Evolutionary conservation across 2,113 vertebrate genomes (phyloP).

Genomic region (Camelus bactrianus): DNA sequence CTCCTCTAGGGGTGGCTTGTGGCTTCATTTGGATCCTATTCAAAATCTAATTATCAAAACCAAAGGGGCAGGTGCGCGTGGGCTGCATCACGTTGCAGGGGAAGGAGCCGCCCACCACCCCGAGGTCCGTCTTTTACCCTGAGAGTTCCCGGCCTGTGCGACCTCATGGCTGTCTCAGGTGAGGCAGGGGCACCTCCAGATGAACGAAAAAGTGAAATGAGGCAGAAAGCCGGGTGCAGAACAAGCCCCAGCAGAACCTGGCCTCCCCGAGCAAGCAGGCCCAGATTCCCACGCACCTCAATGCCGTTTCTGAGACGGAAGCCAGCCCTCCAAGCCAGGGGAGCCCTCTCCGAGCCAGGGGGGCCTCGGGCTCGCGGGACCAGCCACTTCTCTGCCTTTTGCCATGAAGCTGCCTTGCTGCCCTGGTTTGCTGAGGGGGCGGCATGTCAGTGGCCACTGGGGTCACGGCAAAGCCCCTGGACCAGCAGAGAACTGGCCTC

Average conservation of each 20-base stretch:
- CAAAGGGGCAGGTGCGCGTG: neutral
- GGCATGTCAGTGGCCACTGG: neutral
- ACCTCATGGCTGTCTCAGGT: neutral
- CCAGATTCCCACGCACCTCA: fast-evolving
- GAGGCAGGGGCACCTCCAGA: too few species aligned
- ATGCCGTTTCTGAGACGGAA: neutral
- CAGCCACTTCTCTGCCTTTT: neutral
- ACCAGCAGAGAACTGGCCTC: too few species aligned
- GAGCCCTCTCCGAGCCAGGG: neutral
- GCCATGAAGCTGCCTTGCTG: neutral
- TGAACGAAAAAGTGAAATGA: neutral
- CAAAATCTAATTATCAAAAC: constrained; percentile 14
- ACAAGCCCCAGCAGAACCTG: too few species aligned
- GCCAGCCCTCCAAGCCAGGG: neutral
- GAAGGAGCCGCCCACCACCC: neutral
- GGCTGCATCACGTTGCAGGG: neutral
- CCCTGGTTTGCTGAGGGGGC: neutral
- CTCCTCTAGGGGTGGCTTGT: neutral
- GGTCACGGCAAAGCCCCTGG: neutral
- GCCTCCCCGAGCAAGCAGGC: too few species aligned
- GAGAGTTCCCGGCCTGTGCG: neutral
- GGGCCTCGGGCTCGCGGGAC: too few species aligned
- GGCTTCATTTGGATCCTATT: neutral
- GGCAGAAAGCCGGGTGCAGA: neutral
- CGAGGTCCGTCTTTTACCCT: neutral